Evolutionary conservation across 2,797 vertebrate genomes (phyloP).

Genomic region (Acanthurus lineatus): DNA sequence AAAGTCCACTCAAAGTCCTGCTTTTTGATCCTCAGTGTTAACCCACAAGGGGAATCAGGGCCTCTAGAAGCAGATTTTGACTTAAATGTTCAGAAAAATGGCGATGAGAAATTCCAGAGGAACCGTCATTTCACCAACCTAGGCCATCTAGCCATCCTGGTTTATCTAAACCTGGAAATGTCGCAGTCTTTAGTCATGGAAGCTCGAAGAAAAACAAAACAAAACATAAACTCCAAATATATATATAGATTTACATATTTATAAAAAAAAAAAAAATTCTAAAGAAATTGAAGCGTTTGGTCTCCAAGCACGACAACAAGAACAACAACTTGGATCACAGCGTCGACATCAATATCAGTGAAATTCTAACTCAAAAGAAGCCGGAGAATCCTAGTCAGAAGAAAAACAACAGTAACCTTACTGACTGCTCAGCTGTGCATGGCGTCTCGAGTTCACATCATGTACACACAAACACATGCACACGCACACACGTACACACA

Average conservation of each 20-base stretch:
- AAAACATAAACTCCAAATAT: conserved; percentile 69
- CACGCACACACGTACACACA: conserved; percentile 86
- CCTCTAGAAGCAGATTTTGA: conserved; percentile 13
- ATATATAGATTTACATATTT: conserved; percentile 53
- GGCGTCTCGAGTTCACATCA: conserved; percentile 89
- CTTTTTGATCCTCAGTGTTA: conserved; percentile 22
- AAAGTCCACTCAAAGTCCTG: conserved; percentile 10
- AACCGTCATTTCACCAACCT: conserved; percentile 2
- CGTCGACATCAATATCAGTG: conserved; percentile 72
- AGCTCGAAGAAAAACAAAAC: conserved; percentile 61
- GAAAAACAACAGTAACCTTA: conserved; percentile 64
- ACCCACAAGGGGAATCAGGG: neutral
- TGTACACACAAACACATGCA: conserved; percentile 85
- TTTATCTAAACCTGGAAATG: conserved; percentile 57
- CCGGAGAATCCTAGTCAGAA: conserved; percentile 53
- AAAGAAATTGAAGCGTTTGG: conserved; percentile 81
- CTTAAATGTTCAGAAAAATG: conserved; percentile 45
- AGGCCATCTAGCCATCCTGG: conserved; percentile 17
- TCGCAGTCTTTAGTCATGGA: conserved; percentile 67
- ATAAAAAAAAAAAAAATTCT: conserved; percentile 44
- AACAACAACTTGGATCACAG: conserved; percentile 78
- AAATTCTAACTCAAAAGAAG: conserved; percentile 58
- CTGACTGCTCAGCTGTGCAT: conserved; percentile 83
- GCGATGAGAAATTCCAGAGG: conserved; percentile 20
- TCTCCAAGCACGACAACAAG: conserved; percentile 74